These are phyloP conservation scores for Adelognathus sp. DNA, from an alignment of 2,888 invertebrate species.

Conservation along the genomic window DNA sequence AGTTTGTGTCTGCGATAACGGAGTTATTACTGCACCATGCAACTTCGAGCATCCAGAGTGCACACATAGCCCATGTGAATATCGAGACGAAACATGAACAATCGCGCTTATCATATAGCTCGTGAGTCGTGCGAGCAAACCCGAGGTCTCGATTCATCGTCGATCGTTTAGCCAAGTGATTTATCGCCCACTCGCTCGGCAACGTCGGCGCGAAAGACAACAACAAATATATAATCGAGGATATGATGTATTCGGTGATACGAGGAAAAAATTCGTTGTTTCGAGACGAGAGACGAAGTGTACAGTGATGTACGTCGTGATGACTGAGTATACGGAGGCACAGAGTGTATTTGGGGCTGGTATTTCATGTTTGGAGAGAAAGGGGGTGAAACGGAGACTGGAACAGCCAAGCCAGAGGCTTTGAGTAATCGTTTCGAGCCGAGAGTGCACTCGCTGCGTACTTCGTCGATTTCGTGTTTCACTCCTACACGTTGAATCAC, in stretches of 20 bases:
- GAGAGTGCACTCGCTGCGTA: constrained; percentile 25
- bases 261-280: background rate
- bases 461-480: constrained; percentile 24
- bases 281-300: background rate
- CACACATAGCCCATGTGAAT: background rate
- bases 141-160: constrained; percentile 31
- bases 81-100: constrained; percentile 46
- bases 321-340: background rate
- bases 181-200: background rate
- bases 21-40: background rate
- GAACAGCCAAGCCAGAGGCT: constrained; percentile 4
- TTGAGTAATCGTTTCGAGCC: constrained; percentile 52
- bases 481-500: constrained; percentile 6
- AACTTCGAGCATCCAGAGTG: background rate
- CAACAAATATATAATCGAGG: background rate
- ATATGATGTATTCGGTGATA: background rate
- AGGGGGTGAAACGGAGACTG: constrained; percentile 2
- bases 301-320: background rate
- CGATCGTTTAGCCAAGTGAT: constrained; percentile 35
- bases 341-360: constrained; percentile 30
- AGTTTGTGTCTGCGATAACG: background rate
- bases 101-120: constrained; percentile 51
- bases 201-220: background rate
- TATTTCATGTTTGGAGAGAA: constrained; percentile 25
- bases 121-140: constrained; percentile 14